Percentiles rank a stretch among this genome's conserved stretches.
Evolutionary conservation across 1,140 invertebrate genomes (phyloP).

Genomic region (Euschistus heros): DNA sequence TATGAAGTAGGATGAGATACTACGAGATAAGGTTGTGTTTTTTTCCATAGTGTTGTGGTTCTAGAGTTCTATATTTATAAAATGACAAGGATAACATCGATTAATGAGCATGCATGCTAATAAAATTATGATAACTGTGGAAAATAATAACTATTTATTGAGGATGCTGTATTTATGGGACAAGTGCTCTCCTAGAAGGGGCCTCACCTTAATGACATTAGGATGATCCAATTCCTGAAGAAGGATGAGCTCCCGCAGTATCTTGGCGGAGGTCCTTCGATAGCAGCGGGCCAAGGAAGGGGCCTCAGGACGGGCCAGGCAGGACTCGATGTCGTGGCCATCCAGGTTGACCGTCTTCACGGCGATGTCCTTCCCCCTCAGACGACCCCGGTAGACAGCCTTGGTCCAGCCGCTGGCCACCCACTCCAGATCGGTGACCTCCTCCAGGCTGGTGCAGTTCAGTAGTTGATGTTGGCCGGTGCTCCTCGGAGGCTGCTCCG

Average conservation of each 20-base stretch:
- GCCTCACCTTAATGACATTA: slow-evolving; percentile 30
- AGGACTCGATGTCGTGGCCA: slow-evolving; percentile 37
- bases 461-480: slow-evolving; percentile 21
- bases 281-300: slow-evolving; percentile 33
- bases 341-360: slow-evolving; percentile 39
- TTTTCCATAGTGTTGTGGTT: no score
- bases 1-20: no score
- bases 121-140: no score
- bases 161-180: no score
- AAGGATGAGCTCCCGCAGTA: slow-evolving; percentile 31
- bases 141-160: no score
- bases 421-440: slow-evolving; percentile 28
- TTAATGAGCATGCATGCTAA: no score
- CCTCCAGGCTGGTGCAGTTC: slow-evolving; percentile 28
- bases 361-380: slow-evolving; percentile 33
- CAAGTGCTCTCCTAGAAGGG: no score
- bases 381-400: slow-evolving; percentile 36
- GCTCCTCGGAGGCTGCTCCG: neutral
- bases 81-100: no score
- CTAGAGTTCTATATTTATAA: no score
- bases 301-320: slow-evolving; percentile 29
- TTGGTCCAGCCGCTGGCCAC: slow-evolving; percentile 41
- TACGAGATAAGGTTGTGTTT: no score
- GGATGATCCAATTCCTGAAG: slow-evolving; percentile 28
- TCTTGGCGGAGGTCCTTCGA: slow-evolving; percentile 36